These are phyloP conservation scores for Pseudopipra pipra DNA, from an alignment of 2,113 vertebrate species.

Conservation along the genomic window DNA sequence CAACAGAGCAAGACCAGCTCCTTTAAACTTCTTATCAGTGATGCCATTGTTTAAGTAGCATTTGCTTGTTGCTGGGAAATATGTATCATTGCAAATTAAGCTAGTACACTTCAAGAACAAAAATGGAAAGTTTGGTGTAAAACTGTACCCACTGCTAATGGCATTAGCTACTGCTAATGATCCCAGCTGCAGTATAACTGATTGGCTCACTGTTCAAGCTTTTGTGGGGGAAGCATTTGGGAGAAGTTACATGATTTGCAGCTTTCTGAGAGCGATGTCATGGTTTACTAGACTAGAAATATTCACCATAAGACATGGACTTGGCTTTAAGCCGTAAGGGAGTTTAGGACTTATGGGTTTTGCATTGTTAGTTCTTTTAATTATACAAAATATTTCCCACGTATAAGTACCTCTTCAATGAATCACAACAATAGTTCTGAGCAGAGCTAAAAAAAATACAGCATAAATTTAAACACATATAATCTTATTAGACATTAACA, in stretches of 20 bases:
- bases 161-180: background rate
- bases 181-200: background rate
- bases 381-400: background rate
- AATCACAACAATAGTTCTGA: background rate
- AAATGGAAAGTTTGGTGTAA: background rate
- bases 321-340: background rate
- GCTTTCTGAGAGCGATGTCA: background rate
- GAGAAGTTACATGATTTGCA: background rate
- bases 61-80: background rate
- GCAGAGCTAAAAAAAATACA: background rate
- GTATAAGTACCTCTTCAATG: background rate
- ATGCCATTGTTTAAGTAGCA: background rate
- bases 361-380: background rate
- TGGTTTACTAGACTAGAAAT: background rate
- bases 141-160: background rate
- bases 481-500: background rate
- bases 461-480: background rate
- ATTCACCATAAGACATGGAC: background rate
- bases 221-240: background rate
- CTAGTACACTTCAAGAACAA: background rate
- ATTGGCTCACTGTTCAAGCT: background rate
- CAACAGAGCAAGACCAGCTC: background rate
- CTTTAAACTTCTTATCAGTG: background rate
- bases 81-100: background rate
- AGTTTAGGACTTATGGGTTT: background rate